phyloP scores from a whole-genome alignment of 2,888 invertebrate species.

The Apamea monoglypha region DNA sequence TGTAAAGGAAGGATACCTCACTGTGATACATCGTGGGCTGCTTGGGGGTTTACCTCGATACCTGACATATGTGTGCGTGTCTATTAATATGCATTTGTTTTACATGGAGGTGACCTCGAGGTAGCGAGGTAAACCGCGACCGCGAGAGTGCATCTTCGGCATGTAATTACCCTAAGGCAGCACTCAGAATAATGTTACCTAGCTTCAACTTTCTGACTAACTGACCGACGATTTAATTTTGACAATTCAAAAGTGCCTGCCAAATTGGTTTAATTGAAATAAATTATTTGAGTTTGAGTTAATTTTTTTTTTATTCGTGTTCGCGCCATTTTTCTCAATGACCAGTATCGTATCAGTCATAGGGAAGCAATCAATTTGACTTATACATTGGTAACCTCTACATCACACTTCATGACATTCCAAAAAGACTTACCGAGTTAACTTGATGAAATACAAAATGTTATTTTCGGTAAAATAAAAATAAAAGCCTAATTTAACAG shows the following conservation, averaged over 20 bases:
- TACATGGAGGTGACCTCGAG: too few species aligned
- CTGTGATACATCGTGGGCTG: too few species aligned
- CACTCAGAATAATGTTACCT: not conserved
- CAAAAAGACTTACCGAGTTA: constrained; percentile 23
- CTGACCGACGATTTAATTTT: too few species aligned
- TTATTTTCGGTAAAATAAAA: constrained; percentile 56
- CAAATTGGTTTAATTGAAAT: too few species aligned
- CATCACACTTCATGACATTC: not conserved
- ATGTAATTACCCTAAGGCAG: not conserved
- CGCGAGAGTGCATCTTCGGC: too few species aligned
- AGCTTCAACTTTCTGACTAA: too few species aligned
- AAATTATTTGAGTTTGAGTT: too few species aligned
- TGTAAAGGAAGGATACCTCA: too few species aligned
- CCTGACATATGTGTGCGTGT: not conserved
- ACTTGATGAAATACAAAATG: constrained; percentile 62
- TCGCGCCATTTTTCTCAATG: not conserved
- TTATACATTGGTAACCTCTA: not conserved
- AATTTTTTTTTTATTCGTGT: not conserved
- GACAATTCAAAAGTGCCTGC: too few species aligned
- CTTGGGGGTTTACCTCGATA: too few species aligned
- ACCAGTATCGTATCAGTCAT: not conserved
- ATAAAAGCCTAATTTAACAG: constrained; percentile 70
- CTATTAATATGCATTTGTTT: not conserved
- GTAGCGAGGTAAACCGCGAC: too few species aligned
- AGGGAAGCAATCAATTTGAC: not conserved